Evolutionary conservation across 2,888 invertebrate genomes (phyloP), one percentile per base, ranked within the genome.

Genomic region (Axea sp.): DNA sequence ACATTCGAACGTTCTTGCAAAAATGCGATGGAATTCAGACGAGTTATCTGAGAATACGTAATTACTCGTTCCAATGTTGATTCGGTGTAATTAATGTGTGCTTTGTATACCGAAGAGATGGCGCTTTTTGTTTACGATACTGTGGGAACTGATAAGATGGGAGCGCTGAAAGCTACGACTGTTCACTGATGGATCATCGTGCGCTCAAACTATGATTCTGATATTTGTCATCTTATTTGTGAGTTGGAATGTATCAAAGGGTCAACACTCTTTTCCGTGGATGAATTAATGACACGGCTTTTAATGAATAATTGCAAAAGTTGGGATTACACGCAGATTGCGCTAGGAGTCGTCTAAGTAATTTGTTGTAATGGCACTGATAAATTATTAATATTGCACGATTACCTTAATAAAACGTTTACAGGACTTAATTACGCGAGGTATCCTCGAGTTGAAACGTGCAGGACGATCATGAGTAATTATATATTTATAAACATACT

Each of bases 101-200:
- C 35, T 31, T 53, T 26, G 31, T 49, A 15, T 41, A 30, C 24
- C 51, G 15, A 15, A 12, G n/a, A 30, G 41, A 51, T 62, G 22
- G 33, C 51, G 22, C 17, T 31, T 35, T 26, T 11, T 26, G 35
- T 19, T 15, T 9, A n/a, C 15, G 43, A 43, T 53, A 39, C 53
- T 53, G 57, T 65, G 65, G 65, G 55, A 55, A 65, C 19, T 55
- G 65, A 65, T 65, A 55, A 65, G 37, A 45, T 17, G 49, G 47
- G 1, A 4, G 15, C n/a, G 15, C 35, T 35, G 31, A 31, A 31
- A 26, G 14, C 4, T 19, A 19, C 19, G 4, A 3, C 4, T 19
- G 4, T 4, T 3, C 19, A 4, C 28, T 19, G 47, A 47, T 19
- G 47, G 19, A 47, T 43, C 26, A 26, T 1, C 8, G 26, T 6